Evolutionary conservation across 2,797 vertebrate genomes (phyloP), one percentile per base, ranked within the genome.

Genomic region (Chiropotes sagulatus): DNA sequence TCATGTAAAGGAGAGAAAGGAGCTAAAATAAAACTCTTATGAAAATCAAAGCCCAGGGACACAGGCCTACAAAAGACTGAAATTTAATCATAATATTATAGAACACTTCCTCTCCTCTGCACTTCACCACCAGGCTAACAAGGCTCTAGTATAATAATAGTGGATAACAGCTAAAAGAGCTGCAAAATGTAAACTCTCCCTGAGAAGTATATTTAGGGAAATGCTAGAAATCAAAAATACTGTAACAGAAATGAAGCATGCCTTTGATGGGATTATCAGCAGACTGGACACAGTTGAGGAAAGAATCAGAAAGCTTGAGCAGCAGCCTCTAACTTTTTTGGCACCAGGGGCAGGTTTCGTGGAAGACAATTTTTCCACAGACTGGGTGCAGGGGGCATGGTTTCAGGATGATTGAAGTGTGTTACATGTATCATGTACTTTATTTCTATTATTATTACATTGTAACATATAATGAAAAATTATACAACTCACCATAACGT

Each of bases 81-180:
- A 64, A 88, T 88, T 93, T 93, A 97, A 75, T 57, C 20, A 61
- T 36, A 58, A 89, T 22, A 76, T 81, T 76, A 76, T 76, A 76
- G 28, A 96, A 84, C 36, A 48, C 33, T 82, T 86, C 4, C 46
- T 41, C 13, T 86, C 30, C 11, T 79, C 88, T 54, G 75, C 79
- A 90, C 2, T 28, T 91, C 88, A 72, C 61, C 19, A 80, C 26
- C 54, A 39, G 70, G 20, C 48, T 82, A 81, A 83, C 50, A 87
- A 82, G 36, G 39, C 33, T 94, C 46, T 64, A 88, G 54, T 85
- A 30, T 70, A 79, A 36, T 28, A 70, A 64, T 30, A 70, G 14
- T 85, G 10, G 22, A 67, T 19, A 89, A 73, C 17, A 72, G 44
- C 44, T 86, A 30, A 90, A 82, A 64, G 44, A 61, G 57, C 22